These are phyloP conservation scores for Drosophila chauvacae DNA, from an alignment of 1,140 invertebrate genomes.

Conservation along the genomic window DNA sequence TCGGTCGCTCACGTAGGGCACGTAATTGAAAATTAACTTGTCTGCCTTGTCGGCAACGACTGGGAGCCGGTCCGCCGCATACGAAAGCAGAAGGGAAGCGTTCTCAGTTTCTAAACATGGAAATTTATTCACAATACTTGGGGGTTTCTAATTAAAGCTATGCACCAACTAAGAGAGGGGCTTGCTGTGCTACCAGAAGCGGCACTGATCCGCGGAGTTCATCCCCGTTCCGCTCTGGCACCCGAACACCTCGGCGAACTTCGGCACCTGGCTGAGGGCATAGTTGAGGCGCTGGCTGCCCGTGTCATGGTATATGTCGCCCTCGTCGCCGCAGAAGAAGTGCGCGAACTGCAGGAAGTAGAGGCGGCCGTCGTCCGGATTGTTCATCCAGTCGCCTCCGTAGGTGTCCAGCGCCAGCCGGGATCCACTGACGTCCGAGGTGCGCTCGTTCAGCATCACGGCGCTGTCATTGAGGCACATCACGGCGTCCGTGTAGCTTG, in stretches of 20 bases:
- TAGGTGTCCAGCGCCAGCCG: slow-evolving; percentile 66
- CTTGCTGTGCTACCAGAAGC: slow-evolving; percentile 88
- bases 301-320: slow-evolving; percentile 91
- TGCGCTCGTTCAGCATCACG: slow-evolving; percentile 56
- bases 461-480: slow-evolving; percentile 54
- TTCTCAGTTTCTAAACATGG: slow-evolving; percentile 41
- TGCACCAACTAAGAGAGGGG: slow-evolving; percentile 13
- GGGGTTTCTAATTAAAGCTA: slow-evolving; percentile 67
- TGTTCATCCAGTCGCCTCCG: slow-evolving; percentile 23
- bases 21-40: slow-evolving; percentile 80
- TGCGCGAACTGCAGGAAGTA: slow-evolving; percentile 78
- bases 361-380: slow-evolving; percentile 38
- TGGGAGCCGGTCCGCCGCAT: slow-evolving; percentile 38
- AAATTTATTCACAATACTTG: slow-evolving; percentile 75
- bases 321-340: slow-evolving; percentile 75
- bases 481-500: slow-evolving; percentile 30
- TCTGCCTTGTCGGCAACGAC: slow-evolving; percentile 38
- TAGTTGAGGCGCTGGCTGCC: slow-evolving; percentile 91
- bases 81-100: slow-evolving; percentile 34
- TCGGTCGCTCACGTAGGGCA: slow-evolving; percentile 54
- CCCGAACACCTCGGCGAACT: slow-evolving; percentile 90
- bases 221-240: slow-evolving; percentile 90
- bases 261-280: slow-evolving; percentile 91
- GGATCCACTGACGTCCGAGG: slow-evolving; percentile 72
- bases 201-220: slow-evolving; percentile 93